Base-by-base conservation (phyloP, 2,888 invertebrate genomes). In the Furcula furcula region DNA sequence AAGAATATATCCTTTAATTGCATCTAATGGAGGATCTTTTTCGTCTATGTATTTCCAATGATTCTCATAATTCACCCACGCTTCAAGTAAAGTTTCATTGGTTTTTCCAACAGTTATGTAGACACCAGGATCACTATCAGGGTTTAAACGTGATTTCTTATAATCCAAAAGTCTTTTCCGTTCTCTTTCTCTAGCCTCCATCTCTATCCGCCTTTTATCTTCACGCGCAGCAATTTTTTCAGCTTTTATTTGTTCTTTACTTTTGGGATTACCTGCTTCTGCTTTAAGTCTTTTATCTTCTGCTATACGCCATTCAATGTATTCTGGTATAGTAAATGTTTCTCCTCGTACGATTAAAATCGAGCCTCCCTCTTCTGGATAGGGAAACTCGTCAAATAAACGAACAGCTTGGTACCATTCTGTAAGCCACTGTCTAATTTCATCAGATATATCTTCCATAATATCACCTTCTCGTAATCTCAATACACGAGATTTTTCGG, bases 381-480 rank as follows among this genome's bases (percentile, higher is more conserved):
- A 91, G 29, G 96, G 95, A 66, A 91, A 94, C 45, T 92, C 92
- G 41, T 95, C 95, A 64, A 95, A 94, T 29, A 86, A 75, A 14
- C 86, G 84, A 0, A 85, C 69, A 36, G 71, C 67, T 22, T 74
- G 70, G 75, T 93, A 88, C 93, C 93, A 94, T 34, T 91, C 81
- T 28, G 87, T 67, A 62, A 94, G 93, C 95, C 95, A 95, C 59
- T 92, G 91, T 36, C 93, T 87, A 36, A 96, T 91, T 82, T 95
- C 94, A 44, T 91, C 93, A 21, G 92, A 91, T 67, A 95, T 93
- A 53, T 93, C 93, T 63, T 95, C 95, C 77, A 93, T 91, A 45
- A 95, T 84, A 20, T 91, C 84, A 3, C 90, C 91, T 55, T 88
- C 84, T 29, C 90, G 74, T 2, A 91, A 75, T 44, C 74, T 68